phyloP scores from a whole-genome alignment of 53 echinoderm and acorn worm species.

The Patiria pectinifera region DNA sequence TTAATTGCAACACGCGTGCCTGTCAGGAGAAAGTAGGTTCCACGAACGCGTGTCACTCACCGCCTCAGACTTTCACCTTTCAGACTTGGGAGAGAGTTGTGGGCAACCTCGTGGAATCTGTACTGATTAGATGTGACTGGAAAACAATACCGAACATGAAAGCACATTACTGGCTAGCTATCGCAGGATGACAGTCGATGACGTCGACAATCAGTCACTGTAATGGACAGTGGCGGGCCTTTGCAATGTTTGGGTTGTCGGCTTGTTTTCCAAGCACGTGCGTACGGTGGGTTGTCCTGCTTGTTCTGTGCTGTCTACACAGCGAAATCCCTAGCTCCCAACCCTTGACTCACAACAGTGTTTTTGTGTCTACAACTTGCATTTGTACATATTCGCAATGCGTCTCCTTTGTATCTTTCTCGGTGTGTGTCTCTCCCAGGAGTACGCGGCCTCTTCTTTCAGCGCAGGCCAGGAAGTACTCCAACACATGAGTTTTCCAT shows the following conservation, averaged over 20 bases:
- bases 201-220: slow-evolving; percentile 5
- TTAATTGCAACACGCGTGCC: neutral
- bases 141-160: neutral
- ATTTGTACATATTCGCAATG: neutral
- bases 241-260: neutral
- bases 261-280: neutral
- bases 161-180: neutral
- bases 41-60: neutral
- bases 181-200: neutral
- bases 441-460: neutral
- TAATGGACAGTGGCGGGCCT: slow-evolving; percentile 17
- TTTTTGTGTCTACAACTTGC: neutral
- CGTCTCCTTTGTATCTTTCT: neutral
- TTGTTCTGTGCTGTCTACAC: neutral
- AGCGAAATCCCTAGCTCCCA: neutral
- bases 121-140: neutral
- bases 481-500: neutral
- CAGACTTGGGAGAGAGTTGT: neutral
- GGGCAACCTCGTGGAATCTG: neutral
- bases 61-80: neutral
- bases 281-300: neutral
- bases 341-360: neutral
- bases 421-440: neutral
- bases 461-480: slow-evolving; percentile 18
- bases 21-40: neutral